A percentile compares a stretch with the other conserved stretches of the same genome.
phyloP scores from a whole-genome alignment of 2,113 vertebrate species.

The Catharus bicknelli region DNA sequence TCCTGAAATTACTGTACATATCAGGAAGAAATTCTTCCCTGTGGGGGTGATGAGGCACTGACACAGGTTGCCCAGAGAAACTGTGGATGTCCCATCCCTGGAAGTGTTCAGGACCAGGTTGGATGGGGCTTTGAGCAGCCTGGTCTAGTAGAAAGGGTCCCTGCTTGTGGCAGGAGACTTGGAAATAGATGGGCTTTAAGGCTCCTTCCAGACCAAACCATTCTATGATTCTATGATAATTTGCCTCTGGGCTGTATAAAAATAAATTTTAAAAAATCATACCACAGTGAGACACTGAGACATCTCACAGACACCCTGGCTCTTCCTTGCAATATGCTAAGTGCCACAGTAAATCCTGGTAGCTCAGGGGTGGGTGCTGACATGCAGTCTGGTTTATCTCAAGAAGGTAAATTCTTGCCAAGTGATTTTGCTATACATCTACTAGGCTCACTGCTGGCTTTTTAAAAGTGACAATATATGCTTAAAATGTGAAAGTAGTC shows the following conservation, averaged over 20 bases:
- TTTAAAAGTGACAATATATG: background rate
- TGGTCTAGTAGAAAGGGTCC: background rate
- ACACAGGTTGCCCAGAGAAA: background rate
- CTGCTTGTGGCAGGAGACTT: background rate
- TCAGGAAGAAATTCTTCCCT: background rate
- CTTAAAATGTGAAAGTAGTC: background rate
- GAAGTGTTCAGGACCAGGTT: background rate
- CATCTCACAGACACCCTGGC: background rate
- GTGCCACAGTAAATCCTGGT: background rate
- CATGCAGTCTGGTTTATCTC: background rate
- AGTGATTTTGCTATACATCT: background rate
- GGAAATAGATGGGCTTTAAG: background rate
- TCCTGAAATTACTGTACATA: background rate
- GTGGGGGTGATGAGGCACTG: background rate
- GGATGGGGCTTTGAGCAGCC: background rate
- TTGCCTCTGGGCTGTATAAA: background rate
- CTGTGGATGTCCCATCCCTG: background rate
- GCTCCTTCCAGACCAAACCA: background rate
- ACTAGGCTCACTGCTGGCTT: background rate
- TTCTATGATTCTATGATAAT: background rate
- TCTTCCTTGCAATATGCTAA: background rate
- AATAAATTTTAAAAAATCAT: background rate
- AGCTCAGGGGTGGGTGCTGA: background rate
- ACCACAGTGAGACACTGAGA: accelerated
- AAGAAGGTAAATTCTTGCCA: background rate